Percentiles rank a stretch among this genome's conserved stretches.
phyloP scores from a whole-genome alignment of 2,888 invertebrate species.

The Masnerella sp. region DNA sequence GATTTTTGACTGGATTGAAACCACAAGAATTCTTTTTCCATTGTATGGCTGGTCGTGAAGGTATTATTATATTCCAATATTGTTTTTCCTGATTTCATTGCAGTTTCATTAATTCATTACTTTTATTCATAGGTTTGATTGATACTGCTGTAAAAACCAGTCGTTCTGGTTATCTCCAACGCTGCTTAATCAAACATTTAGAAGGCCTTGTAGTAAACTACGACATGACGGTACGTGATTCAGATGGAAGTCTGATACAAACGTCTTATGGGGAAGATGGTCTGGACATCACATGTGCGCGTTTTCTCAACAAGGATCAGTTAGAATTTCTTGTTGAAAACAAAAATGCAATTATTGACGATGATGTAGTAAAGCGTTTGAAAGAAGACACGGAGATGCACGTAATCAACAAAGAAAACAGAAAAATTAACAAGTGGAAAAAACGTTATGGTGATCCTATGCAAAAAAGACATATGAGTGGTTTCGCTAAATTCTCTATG shows the following conservation, averaged over 20 bases:
- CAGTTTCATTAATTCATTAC: too few relatives aligned
- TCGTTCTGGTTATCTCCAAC: conserved; percentile 93
- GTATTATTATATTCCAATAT: conserved; percentile 16
- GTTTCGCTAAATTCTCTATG: conserved; percentile 82
- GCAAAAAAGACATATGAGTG: conserved; percentile 78
- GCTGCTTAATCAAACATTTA: conserved; percentile 96
- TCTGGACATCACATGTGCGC: conserved; percentile 91
- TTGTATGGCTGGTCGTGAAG: conserved; percentile 99
- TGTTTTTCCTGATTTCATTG: too few relatives aligned
- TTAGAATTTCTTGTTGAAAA: conserved; percentile 91
- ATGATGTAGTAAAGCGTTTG: conserved; percentile 80
- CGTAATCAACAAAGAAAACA: conserved; percentile 80
- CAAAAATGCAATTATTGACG: conserved; percentile 82
- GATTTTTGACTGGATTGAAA: conserved; percentile 98
- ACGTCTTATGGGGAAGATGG: conserved; percentile 95
- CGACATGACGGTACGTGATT: conserved; percentile 94
- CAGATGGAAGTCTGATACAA: conserved; percentile 95
- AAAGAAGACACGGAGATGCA: conserved; percentile 80
- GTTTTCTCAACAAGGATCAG: conserved; percentile 88
- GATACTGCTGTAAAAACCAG: conserved; percentile 99
- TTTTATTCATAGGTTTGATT: conserved; percentile 83
- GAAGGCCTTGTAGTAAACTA: conserved; percentile 96
- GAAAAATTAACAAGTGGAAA: conserved; percentile 82
- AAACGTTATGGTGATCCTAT: conserved; percentile 79
- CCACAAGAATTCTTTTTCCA: conserved; percentile 99